These are phyloP conservation scores for Stylophora pistillata DNA, from an alignment of 64 coral and sea anemone genomes.

Conservation along the genomic window DNA sequence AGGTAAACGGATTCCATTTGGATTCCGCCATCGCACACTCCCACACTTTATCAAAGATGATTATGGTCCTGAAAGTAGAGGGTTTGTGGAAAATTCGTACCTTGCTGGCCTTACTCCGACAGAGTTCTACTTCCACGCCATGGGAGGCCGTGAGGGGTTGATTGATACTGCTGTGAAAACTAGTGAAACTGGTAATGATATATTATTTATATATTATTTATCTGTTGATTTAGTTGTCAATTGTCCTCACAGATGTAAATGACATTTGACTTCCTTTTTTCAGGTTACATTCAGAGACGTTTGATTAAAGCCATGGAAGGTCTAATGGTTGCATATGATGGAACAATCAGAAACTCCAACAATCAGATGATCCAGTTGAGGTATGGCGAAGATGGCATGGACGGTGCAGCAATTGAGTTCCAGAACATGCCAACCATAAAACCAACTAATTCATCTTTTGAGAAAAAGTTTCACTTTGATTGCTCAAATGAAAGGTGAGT, in stretches of 20 bases:
- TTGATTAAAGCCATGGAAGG: conserved; percentile 99
- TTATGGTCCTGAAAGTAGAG: conserved; percentile 99
- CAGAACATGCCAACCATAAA: conserved; percentile 96
- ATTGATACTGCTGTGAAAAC: conserved; percentile 99
- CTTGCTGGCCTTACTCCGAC: conserved; percentile 98
- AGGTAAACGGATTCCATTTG: conserved; percentile 99
- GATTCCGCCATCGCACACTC: conserved; percentile 96
- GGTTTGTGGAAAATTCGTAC: conserved; percentile 99
- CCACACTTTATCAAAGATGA: conserved; percentile 99
- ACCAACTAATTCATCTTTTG: conserved; percentile 84
- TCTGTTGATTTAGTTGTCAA: too few relatives aligned
- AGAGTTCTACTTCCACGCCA: conserved; percentile 99
- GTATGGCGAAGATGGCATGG: conserved; percentile 99
- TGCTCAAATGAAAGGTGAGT: conserved; percentile 81
- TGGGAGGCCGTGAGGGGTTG: conserved; percentile 99
- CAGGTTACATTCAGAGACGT: conserved; percentile 99
- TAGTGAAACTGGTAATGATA: conserved; percentile 93
- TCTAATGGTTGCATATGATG: conserved; percentile 91
- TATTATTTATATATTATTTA: too few relatives aligned
- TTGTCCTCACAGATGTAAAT: too few relatives aligned
- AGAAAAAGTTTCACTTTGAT: conserved; percentile 96
- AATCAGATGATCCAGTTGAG: conserved; percentile 97
- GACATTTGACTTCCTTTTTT: background rate
- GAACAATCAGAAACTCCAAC: conserved; percentile 95
- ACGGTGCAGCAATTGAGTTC: conserved; percentile 81